A percentile compares a stretch with the other conserved stretches of the same genome.
Conservation (phyloP, 2,888 invertebrate species). For the Sepiola atlantica region DNA sequence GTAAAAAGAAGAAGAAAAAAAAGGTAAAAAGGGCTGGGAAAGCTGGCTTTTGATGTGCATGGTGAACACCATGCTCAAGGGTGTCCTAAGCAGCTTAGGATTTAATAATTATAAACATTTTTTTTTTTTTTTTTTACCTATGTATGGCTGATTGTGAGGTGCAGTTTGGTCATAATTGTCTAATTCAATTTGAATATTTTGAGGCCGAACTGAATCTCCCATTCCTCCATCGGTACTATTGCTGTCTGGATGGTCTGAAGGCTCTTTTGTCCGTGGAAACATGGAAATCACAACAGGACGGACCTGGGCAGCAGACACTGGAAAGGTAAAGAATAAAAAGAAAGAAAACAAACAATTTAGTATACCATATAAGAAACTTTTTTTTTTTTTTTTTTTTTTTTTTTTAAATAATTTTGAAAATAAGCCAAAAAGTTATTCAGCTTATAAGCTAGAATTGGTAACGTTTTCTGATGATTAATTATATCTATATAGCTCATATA, state of each 20-base stretch:
- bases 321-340: slow-evolving; percentile 47
- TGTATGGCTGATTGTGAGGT: slow-evolving; percentile 2
- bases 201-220: slow-evolving; percentile 23
- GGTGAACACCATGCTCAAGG: no score
- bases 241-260: slow-evolving; percentile 8
- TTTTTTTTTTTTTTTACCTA: neutral
- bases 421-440: neutral
- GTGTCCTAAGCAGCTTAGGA: no score
- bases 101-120: neutral
- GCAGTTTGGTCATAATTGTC: slow-evolving; percentile 22
- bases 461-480: neutral
- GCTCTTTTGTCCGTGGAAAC: slow-evolving; percentile 49
- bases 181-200: slow-evolving; percentile 38
- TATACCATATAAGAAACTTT: neutral
- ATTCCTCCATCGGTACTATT: neutral
- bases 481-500: neutral
- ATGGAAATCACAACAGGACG: slow-evolving; percentile 60
- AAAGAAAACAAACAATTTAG: neutral
- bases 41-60: no score
- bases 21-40: no score
- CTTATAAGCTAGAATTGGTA: neutral
- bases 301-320: slow-evolving; percentile 63
- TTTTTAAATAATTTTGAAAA: neutral
- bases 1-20: no score
- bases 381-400: neutral